Evolutionary conservation across 2,113 vertebrate species (phyloP), one percentile per base, ranked within the genome.

Genomic region (Apus apus): DNA sequence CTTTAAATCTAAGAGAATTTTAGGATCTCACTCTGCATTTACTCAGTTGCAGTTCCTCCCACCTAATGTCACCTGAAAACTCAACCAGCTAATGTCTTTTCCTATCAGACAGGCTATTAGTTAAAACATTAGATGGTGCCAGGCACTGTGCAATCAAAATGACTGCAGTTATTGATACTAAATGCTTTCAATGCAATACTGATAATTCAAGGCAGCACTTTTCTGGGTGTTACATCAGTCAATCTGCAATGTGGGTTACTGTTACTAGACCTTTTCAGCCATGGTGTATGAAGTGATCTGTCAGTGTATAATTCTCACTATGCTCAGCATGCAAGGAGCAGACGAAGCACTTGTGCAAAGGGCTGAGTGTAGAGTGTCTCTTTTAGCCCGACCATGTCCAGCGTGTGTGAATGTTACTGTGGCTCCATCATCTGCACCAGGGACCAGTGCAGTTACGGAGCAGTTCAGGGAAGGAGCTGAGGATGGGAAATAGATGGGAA

Each of bases 341-440:
- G 40, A 25, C 5, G 18, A 61, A 78, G 54, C 6, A 8, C 66
- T 56, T 6, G 54, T 30, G 54, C 21, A 15, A 51, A 53, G 32
- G 56, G 68, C 76, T 46, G 58, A 50, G 51, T 7, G 13, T 29
- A 7, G 84, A 60, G 38, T 34, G 21, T 29, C 46, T 56, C 66
- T 18, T 43, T 48, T 21, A 27, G 50, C 34, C 50, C 57, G 1
- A 0, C 19, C 15, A 6, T 1, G 29, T 40, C 32, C 21, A 9
- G 51, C 0, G 7, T 0, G 0, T 19, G 40, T 13, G 40, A n/a
- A 22, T 27, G 4, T 27, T 10, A 13, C 36, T 8, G 26, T 3
- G 76, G 43, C 58, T 73, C 40, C 67, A 4, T n/a, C 6, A 1
- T 27, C 50, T n/a, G 50, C 74, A 16, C 26, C n/a, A 10, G 50